Percentiles rank a stretch among this genome's conserved stretches.
Evolutionary conservation across 2,888 invertebrate genomes (phyloP).

Genomic region (Exephanes ischioxanthus): DNA sequence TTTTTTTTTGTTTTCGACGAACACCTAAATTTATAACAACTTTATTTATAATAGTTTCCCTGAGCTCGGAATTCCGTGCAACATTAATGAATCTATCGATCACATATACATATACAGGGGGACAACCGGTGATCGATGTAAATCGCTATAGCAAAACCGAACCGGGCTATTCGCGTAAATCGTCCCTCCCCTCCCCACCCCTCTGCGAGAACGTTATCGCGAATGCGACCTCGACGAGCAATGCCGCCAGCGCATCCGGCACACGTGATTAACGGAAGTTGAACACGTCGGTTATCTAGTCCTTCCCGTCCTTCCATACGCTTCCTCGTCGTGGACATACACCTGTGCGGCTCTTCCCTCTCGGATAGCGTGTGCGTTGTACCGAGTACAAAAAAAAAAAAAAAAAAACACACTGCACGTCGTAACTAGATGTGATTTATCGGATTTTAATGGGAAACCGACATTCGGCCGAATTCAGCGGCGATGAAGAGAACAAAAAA

Average conservation of each 20-base stretch:
- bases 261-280: conserved; percentile 51
- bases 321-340: neutral
- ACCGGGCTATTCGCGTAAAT: conserved; percentile 1
- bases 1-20: too few relatives aligned
- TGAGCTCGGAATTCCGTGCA: too few relatives aligned
- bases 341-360: neutral
- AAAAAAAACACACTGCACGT: neutral
- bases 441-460: conserved; percentile 68
- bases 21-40: too few relatives aligned
- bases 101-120: neutral
- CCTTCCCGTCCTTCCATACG: conserved; percentile 10
- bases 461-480: conserved; percentile 9
- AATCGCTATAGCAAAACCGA: conserved; percentile 6
- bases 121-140: conserved; percentile 52
- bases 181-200: neutral
- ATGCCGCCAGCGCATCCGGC: conserved; percentile 24
- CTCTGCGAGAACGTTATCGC: conserved; percentile 54
- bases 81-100: too few relatives aligned
- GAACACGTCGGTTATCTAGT: conserved; percentile 50
- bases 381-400: conserved; percentile 18
- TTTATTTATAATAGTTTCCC: too few relatives aligned
- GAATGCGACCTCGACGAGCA: conserved; percentile 29
- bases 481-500: conserved; percentile 34
- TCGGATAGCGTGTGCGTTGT: conserved; percentile 2
- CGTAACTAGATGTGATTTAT: conserved; percentile 69